Evolutionary conservation across 2,797 vertebrate species (phyloP).

Genomic region (Ctenosaura bakeri): DNA sequence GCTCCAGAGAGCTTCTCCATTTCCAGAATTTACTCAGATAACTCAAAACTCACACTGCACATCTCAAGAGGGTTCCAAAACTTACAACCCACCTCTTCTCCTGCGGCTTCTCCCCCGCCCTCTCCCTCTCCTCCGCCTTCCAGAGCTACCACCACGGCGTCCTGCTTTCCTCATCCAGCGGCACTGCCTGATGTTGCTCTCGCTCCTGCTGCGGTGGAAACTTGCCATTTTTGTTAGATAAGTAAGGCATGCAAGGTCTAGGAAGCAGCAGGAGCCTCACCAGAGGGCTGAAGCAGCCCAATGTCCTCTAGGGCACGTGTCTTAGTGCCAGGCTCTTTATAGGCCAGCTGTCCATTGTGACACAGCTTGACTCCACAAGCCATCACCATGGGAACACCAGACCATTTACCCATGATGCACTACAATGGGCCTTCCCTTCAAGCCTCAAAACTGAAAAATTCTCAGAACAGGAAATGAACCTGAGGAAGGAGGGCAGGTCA

Average conservation of each 20-base stretch:
- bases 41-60: background rate
- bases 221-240: conserved; percentile 11
- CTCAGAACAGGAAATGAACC: background rate
- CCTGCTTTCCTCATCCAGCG: conserved; percentile 20
- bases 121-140: background rate
- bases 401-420: background rate
- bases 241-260: background rate
- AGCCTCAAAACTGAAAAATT: background rate
- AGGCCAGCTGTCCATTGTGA: conserved; percentile 19
- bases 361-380: too few species aligned
- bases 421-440: background rate
- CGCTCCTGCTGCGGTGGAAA: conserved; percentile 6
- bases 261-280: background rate
- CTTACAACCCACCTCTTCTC: conserved; percentile 11
- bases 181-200: conserved; percentile 21
- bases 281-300: background rate
- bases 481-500: background rate
- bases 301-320: background rate
- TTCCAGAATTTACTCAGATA: background rate
- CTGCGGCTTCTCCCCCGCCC: background rate
- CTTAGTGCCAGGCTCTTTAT: background rate
- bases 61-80: background rate
- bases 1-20: too few species aligned
- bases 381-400: background rate
- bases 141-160: background rate